phyloP scores from a whole-genome alignment of 1,140 invertebrate species.

The Saccostrea cuccullata region DNA sequence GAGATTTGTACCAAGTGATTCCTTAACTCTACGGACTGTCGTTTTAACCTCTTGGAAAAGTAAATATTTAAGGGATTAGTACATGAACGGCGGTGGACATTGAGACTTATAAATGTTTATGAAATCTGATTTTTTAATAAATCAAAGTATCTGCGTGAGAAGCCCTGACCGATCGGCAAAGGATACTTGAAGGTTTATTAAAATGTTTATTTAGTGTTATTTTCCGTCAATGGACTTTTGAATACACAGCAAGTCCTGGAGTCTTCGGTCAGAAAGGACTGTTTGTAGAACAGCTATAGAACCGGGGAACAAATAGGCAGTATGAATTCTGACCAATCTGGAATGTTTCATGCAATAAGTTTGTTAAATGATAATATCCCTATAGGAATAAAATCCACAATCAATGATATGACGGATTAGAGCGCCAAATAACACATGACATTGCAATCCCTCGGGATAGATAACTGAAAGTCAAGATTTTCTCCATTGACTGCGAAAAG shows the following conservation, averaged over 20 bases:
- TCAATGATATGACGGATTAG: constrained; percentile 27
- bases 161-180: background rate
- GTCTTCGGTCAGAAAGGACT: background rate
- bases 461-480: constrained; percentile 30
- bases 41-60: background rate
- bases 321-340: constrained; percentile 10
- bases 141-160: background rate
- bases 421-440: constrained; percentile 19
- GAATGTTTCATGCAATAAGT: constrained; percentile 15
- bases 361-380: constrained; percentile 24
- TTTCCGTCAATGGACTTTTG: constrained; percentile 4
- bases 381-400: constrained; percentile 11
- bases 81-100: background rate
- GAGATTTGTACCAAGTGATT: background rate
- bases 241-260: background rate
- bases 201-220: background rate
- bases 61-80: background rate
- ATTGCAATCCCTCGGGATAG: background rate
- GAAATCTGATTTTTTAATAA: background rate
- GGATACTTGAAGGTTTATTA: background rate
- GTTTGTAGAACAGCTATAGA: constrained; percentile 22
- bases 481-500: background rate
- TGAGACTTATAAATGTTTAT: background rate
- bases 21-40: background rate
- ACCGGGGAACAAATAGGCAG: background rate